Evolutionary conservation across 2,113 vertebrate genomes (phyloP).

Genomic region (Mobula birostris): DNA sequence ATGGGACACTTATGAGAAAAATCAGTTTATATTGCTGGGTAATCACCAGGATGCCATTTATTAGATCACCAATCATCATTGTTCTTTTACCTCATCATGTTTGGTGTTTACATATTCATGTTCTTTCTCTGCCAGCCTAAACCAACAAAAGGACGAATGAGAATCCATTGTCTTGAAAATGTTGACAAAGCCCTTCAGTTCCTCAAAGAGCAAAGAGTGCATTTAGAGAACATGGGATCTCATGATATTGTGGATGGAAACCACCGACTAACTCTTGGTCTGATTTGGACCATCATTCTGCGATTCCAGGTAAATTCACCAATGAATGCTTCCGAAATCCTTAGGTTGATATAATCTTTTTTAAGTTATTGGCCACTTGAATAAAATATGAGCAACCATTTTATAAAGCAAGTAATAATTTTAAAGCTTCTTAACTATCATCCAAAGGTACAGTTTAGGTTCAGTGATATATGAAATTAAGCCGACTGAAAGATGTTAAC

Average conservation of each 20-base stretch:
- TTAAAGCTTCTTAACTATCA: neutral
- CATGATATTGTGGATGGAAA: conserved; percentile 96
- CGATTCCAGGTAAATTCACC: conserved; percentile 76
- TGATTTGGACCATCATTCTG: conserved; percentile 97
- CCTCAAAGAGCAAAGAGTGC: conserved; percentile 91
- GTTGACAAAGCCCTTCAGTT: conserved; percentile 96
- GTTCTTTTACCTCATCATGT: neutral
- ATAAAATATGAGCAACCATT: neutral
- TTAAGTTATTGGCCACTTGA: neutral
- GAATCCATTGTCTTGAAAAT: conserved; percentile 94
- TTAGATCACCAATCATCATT: neutral
- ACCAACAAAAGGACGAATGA: conserved; percentile 91
- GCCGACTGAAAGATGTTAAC: neutral
- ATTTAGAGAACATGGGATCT: conserved; percentile 95
- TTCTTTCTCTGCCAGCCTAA: conserved; percentile 65
- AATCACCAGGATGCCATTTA: neutral
- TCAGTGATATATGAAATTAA: neutral
- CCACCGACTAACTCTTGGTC: conserved; percentile 85
- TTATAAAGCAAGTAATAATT: neutral
- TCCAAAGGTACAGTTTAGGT: neutral
- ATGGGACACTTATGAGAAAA: neutral
- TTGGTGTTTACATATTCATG: neutral
- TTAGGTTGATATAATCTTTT: neutral
- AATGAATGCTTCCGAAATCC: neutral
- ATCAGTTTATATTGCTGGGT: neutral